Percentiles rank a stretch among this genome's conserved stretches.
These are phyloP conservation scores for Bufotes viridis DNA, from an alignment of 2,797 vertebrate species.

Conservation along the genomic window DNA sequence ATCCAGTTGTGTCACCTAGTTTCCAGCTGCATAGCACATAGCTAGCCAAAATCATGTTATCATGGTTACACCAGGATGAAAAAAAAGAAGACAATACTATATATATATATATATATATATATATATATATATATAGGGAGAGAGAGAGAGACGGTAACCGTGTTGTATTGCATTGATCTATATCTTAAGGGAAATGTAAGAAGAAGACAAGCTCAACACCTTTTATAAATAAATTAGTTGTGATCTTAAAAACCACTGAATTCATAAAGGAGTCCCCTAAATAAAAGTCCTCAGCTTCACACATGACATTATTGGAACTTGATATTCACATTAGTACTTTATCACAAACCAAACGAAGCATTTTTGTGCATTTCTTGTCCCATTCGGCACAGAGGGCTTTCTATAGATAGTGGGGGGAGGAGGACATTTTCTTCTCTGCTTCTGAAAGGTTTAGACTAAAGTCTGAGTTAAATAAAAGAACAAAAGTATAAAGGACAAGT, in stretches of 20 bases:
- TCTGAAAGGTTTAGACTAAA: background rate
- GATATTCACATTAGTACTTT: background rate
- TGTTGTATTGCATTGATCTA: too few species aligned
- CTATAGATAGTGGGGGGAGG: slow-evolving; percentile 35
- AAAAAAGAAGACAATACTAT: too few species aligned
- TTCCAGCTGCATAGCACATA: too few species aligned
- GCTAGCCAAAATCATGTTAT: too few species aligned
- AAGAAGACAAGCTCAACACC: background rate
- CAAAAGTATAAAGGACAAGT: slow-evolving; percentile 46
- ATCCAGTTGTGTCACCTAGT: too few species aligned
- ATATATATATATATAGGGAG: too few species aligned
- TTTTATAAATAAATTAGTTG: background rate
- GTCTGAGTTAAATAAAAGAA: slow-evolving; percentile 33
- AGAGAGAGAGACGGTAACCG: too few species aligned
- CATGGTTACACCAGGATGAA: too few species aligned
- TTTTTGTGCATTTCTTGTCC: slow-evolving; percentile 29
- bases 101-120: too few species aligned
- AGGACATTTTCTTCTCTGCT: background rate
- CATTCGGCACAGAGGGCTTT: slow-evolving; percentile 13
- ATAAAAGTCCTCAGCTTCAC: background rate
- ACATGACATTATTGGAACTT: background rate
- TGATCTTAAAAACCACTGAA: background rate
- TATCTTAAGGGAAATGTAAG: too few species aligned
- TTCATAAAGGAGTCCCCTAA: background rate
- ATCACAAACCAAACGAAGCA: slow-evolving; percentile 27